Percentiles rank a stretch among this genome's conserved stretches.
Conservation (phyloP, 2,113 vertebrate genomes). For the Salvelinus sp. region DNA sequence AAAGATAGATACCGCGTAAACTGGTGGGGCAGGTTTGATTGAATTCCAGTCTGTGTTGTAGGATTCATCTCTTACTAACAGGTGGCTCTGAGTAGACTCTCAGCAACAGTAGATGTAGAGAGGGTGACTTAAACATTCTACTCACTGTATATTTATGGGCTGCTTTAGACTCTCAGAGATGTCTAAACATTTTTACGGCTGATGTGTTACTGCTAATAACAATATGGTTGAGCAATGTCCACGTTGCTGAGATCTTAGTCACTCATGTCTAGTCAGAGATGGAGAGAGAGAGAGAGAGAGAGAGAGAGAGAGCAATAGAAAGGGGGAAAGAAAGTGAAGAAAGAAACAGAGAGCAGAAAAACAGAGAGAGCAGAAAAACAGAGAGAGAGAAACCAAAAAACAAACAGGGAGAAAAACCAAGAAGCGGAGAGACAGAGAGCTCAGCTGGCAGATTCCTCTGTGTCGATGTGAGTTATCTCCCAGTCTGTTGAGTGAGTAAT, state of each 20-base stretch:
- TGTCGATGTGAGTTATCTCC: no score
- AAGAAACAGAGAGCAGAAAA: no score
- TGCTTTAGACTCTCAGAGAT: not conserved
- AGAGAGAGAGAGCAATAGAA: not conserved
- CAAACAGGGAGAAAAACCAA: no score
- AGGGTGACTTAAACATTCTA: not conserved
- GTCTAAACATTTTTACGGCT: not conserved
- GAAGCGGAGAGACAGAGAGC: no score
- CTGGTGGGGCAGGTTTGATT: not conserved
- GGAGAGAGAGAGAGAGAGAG: not conserved
- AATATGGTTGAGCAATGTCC: no score
- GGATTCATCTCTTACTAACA: not conserved
- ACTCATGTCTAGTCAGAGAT: not conserved
- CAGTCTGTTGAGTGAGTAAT: not conserved
- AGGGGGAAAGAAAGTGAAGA: no score
- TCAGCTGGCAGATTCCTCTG: no score
- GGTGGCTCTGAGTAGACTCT: not conserved
- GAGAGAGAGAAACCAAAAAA: no score
- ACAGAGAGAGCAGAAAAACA: not conserved
- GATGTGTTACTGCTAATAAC: no score
- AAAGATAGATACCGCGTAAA: no score
- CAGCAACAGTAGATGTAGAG: not conserved
- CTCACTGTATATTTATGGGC: not conserved
- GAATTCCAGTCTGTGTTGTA: not conserved
- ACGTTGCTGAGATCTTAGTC: no score